Percentiles rank a stretch among this genome's conserved stretches.
Evolutionary conservation across 2,113 vertebrate species (phyloP).

Genomic region (Phrynosoma platyrhinos): DNA sequence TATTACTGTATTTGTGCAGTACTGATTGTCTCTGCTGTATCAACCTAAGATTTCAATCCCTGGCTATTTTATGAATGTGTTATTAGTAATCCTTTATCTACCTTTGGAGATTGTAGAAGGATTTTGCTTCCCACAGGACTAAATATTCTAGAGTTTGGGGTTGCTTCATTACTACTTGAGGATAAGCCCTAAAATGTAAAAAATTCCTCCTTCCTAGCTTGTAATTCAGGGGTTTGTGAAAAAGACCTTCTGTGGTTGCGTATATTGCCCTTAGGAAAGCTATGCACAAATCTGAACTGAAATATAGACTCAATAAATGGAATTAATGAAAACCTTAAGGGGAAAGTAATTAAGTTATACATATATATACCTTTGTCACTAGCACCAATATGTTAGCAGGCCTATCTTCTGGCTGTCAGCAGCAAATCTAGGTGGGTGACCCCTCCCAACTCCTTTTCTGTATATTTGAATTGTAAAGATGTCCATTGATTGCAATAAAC

Average conservation of each 20-base stretch:
- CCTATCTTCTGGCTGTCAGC: conserved; percentile 24
- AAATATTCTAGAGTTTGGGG: background rate
- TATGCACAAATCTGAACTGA: conserved; percentile 3
- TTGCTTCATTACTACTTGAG: background rate
- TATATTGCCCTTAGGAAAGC: conserved; percentile 16
- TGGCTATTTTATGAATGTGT: background rate
- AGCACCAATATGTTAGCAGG: conserved; percentile 30
- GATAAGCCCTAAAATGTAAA: background rate
- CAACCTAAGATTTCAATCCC: background rate
- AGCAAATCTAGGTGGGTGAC: background rate
- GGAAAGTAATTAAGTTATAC: conserved; percentile 10
- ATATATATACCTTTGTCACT: conserved; percentile 1
- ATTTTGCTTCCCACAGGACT: background rate
- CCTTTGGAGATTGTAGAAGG: background rate
- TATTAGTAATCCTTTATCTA: background rate
- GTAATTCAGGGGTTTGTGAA: background rate
- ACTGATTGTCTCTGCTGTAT: background rate
- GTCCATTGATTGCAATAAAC: conserved; percentile 58
- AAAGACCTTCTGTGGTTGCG: background rate
- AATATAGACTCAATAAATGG: conserved; percentile 11
- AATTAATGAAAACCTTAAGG: background rate
- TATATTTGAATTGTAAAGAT: conserved; percentile 46
- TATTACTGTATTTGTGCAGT: background rate
- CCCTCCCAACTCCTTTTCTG: background rate
- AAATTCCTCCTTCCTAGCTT: background rate